Conservation (phyloP, 2,113 vertebrate species). For the Azemiops feae region DNA sequence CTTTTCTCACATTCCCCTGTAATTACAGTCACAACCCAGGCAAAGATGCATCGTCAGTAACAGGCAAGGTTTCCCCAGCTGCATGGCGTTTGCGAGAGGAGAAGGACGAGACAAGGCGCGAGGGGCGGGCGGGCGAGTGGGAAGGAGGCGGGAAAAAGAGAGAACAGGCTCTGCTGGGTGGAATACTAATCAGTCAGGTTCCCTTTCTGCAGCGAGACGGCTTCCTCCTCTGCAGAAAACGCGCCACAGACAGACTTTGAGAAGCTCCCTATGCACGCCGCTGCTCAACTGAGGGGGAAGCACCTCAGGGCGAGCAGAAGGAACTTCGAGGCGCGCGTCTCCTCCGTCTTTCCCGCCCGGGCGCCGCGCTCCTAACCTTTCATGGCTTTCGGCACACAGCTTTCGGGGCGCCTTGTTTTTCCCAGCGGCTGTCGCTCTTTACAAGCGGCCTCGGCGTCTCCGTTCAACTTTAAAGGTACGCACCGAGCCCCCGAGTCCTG, state of each 20-base stretch:
- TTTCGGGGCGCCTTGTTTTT: conserved; percentile 17
- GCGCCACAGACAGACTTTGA: neutral
- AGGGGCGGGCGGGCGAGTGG: neutral
- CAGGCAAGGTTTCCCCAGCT: conserved; percentile 10
- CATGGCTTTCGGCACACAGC: conserved; percentile 40
- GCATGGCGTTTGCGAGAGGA: neutral
- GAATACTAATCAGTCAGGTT: conserved; percentile 56
- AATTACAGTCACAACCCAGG: neutral
- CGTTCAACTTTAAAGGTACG: neutral
- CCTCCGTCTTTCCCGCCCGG: neutral
- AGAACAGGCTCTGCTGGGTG: conserved; percentile 53
- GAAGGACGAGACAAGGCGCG: conserved; percentile 7
- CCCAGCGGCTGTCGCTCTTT: neutral
- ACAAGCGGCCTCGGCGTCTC: neutral
- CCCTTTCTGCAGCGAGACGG: conserved; percentile 42
- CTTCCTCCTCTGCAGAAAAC: neutral
- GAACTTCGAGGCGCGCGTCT: conserved; percentile 14
- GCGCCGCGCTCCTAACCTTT: neutral
- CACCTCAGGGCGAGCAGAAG: neutral
- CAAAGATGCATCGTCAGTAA: neutral
- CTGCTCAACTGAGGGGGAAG: neutral
- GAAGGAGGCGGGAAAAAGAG: conserved; percentile 31
- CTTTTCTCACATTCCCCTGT: neutral
- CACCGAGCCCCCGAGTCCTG: neutral
- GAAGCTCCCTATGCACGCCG: neutral